phyloP scores from a whole-genome alignment of 2,888 invertebrate species.

The Sisyra terminalis region DNA sequence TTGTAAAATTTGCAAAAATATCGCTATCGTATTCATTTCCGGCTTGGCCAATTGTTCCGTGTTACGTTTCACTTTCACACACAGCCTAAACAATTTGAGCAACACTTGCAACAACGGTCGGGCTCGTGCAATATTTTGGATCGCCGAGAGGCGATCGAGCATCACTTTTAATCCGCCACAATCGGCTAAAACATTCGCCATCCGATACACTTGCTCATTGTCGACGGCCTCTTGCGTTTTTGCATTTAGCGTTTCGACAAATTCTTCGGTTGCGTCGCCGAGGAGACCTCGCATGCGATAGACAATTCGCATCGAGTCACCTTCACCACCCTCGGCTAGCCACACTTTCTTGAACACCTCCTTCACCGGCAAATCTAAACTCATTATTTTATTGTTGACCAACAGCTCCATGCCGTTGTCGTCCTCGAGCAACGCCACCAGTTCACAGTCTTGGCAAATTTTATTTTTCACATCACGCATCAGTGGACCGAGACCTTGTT shows the following conservation, averaged over 20 bases:
- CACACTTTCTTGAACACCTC: conserved; percentile 80
- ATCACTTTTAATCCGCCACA: conserved; percentile 64
- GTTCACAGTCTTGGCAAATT: conserved; percentile 93
- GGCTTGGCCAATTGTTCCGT: conserved; percentile 80
- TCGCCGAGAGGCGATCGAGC: conserved; percentile 69
- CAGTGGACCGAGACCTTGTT: conserved; percentile 86
- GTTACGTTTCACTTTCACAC: conserved; percentile 80
- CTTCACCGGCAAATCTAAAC: conserved; percentile 87
- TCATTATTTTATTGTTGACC: conserved; percentile 96
- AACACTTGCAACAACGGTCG: conserved; percentile 78
- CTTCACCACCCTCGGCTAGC: conserved; percentile 77
- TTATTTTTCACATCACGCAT: conserved; percentile 99
- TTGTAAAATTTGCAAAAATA: conserved; percentile 71
- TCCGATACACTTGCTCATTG: conserved; percentile 84
- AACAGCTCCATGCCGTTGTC: conserved; percentile 97
- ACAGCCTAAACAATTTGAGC: conserved; percentile 74
- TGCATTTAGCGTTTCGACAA: conserved; percentile 82
- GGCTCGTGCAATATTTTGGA: conserved; percentile 73
- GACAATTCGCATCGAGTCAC: conserved; percentile 92
- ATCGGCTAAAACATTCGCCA: conserved; percentile 72
- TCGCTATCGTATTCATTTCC: conserved; percentile 65
- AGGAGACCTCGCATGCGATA: conserved; percentile 95
- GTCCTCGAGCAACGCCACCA: conserved; percentile 94
- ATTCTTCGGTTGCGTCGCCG: conserved; percentile 98
- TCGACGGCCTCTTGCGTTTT: conserved; percentile 77